Percentiles rank a stretch among this genome's conserved stretches.
Evolutionary conservation across 2,888 invertebrate genomes (phyloP).

Genomic region (Epinotia ramella): DNA sequence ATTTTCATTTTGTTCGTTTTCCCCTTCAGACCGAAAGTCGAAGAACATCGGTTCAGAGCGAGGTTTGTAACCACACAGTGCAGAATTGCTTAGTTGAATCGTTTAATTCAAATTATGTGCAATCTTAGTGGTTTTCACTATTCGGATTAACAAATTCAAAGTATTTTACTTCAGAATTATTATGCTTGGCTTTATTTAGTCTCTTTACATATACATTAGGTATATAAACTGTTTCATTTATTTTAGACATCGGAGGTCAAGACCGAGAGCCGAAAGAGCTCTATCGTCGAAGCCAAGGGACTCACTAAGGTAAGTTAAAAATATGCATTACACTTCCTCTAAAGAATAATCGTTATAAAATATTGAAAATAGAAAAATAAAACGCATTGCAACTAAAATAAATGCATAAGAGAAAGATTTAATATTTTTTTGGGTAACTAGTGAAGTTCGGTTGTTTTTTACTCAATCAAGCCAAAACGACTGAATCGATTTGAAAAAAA

Average conservation of each 20-base stretch:
- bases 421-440: too few relatives aligned
- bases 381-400: too few relatives aligned
- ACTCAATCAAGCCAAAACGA: too few relatives aligned
- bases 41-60: constrained; percentile 72
- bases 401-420: too few relatives aligned
- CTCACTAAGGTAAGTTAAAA: constrained; percentile 65
- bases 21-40: constrained; percentile 74
- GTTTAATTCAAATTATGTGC: neutral
- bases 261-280: constrained; percentile 75
- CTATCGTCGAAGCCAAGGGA: constrained; percentile 74
- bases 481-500: too few relatives aligned
- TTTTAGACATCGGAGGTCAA: constrained; percentile 68
- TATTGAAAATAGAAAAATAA: too few relatives aligned
- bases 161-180: neutral
- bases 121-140: too few relatives aligned
- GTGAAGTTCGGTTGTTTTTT: too few relatives aligned
- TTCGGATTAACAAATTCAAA: too few relatives aligned
- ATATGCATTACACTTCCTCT: neutral
- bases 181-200: neutral
- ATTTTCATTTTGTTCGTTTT: constrained; percentile 52
- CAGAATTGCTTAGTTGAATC: constrained; percentile 15
- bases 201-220: neutral
- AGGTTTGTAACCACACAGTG: constrained; percentile 61
- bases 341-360: neutral
- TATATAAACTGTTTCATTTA: constrained; percentile 36